Evolutionary conservation across 2,888 invertebrate genomes (phyloP).

Genomic region (Perithous albicinctus): DNA sequence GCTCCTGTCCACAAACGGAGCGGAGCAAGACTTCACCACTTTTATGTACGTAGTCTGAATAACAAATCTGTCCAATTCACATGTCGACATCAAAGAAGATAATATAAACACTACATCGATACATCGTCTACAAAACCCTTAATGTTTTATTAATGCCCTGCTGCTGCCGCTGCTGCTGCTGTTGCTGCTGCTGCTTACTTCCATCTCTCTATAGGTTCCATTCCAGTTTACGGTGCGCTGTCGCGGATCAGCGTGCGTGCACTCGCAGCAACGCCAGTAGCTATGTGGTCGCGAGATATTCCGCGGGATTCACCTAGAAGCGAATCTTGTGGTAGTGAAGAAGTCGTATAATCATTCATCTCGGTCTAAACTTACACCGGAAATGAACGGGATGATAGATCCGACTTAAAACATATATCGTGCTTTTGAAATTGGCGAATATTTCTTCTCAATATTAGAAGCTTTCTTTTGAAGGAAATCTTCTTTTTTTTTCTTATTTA

Average conservation of each 20-base stretch:
- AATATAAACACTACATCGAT: constrained; percentile 85
- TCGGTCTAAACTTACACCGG: neutral
- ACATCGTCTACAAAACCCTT: constrained; percentile 84
- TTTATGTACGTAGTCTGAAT: constrained; percentile 84
- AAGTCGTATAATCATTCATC: neutral
- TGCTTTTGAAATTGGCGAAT: neutral
- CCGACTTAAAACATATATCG: neutral
- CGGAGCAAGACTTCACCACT: constrained; percentile 84
- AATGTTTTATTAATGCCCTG: constrained; percentile 85
- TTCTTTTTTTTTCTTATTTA: no score
- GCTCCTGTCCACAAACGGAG: constrained; percentile 82
- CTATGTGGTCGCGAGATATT: constrained; percentile 1
- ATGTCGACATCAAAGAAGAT: constrained; percentile 85
- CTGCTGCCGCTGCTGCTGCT: constrained; percentile 68
- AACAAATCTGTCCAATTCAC: constrained; percentile 85
- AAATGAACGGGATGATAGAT: neutral
- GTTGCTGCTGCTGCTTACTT: constrained; percentile 39
- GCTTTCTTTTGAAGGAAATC: no score
- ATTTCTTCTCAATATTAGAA: neutral
- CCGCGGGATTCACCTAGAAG: neutral
- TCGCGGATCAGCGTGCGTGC: constrained; percentile 24
- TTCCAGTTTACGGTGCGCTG: constrained; percentile 29
- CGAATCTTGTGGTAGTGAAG: neutral
- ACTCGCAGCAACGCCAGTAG: neutral
- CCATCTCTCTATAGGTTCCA: constrained; percentile 42